Evolutionary conservation across 1,140 invertebrate species (phyloP), one percentile per base, ranked within the genome.

Genomic region (Anastrepha ludens): DNA sequence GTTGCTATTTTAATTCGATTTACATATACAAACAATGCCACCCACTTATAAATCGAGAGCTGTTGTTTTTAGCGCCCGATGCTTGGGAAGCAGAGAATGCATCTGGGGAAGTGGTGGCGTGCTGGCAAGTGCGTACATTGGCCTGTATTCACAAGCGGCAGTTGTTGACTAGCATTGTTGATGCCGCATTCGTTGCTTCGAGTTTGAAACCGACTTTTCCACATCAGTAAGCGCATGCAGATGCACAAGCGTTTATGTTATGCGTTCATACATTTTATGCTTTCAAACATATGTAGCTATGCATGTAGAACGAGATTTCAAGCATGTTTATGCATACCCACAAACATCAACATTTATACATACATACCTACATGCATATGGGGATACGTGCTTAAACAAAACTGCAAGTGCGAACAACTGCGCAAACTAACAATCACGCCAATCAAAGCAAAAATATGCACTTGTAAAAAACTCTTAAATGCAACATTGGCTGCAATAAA

Each of bases 181-280:
- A 74, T 29, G 70, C 29, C 70, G 44, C 47, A 74, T 44, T 74
- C 47, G 70, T 47, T 74, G 39, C 47, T 74, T 74, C 44, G 20
- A 15, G 44, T 74, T 17, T 74, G 44, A 74, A 74, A 74, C 41
- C 70, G 70, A 74, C 70, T 74, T 74, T 74, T 74, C 41, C 70
- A 74, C 70, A 74, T 74, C 44, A 47, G 70, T 41, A 74, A 13
- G 29, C 29, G 29, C 29, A 29, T 29, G 70, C 70, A 70, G 2
- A 20, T 29, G 65, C 65, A 70, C 11, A 70, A 70, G 39, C 39
- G 39, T 70, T 70, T 70, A 39, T 70, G 65, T 39, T 70, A 39
- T 70, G 65, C 65, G 39, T 13, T 70, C 65, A 39, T 41, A 41
- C 65, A 67, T 67, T 67, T 39, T 9, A 67, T 29, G 65, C 65